phyloP scores from a whole-genome alignment of 2,113 vertebrate genomes.

The Leuciscus idus region DNA sequence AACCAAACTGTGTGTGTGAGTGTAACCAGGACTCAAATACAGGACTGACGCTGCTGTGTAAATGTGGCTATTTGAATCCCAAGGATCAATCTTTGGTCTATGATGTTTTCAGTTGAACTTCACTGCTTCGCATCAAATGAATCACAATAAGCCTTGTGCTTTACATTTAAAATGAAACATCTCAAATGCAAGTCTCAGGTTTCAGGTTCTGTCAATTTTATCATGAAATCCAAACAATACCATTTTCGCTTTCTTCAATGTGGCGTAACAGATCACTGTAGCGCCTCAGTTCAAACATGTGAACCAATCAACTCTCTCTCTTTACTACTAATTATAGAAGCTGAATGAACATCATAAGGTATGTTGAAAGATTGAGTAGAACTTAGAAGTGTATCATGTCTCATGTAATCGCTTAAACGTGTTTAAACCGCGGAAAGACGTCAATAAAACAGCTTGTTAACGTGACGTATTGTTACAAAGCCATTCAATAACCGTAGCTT shows the following conservation, averaged over 20 bases:
- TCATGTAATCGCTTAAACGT: neutral
- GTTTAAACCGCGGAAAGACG: neutral
- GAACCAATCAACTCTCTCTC: neutral
- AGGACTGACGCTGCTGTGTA: too few species aligned
- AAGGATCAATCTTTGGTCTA: neutral
- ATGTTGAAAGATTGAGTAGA: neutral
- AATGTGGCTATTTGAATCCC: neutral
- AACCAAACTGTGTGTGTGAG: too few species aligned
- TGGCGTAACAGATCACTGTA: too few species aligned
- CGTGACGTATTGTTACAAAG: neutral
- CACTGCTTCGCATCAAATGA: neutral
- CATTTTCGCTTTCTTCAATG: too few species aligned
- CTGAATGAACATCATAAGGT: neutral
- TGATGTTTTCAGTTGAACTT: neutral
- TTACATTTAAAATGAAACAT: too few species aligned
- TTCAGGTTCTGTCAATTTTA: too few species aligned
- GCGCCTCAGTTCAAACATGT: too few species aligned
- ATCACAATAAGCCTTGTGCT: neutral
- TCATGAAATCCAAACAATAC: too few species aligned
- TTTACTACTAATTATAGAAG: neutral
- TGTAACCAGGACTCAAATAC: too few species aligned
- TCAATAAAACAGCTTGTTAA: neutral
- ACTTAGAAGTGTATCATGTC: neutral
- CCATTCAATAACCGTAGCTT: neutral
- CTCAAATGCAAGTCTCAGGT: too few species aligned